Evolutionary conservation across 2,888 invertebrate genomes (phyloP), one percentile per base, ranked within the genome.

Genomic region (Eupithecia tripunctaria): DNA sequence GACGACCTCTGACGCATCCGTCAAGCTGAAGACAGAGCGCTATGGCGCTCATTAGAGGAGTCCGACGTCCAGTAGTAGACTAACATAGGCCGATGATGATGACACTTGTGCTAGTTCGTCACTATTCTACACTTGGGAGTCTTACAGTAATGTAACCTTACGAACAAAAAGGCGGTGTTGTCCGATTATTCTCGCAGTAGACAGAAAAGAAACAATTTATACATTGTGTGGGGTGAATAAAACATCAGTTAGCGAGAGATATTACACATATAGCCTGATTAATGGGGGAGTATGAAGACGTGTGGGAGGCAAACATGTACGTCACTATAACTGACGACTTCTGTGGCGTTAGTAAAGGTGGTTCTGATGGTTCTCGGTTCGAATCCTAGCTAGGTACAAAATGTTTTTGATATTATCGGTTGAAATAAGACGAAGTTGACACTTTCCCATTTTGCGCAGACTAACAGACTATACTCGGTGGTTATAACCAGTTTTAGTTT

Each of bases 221-320:
- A 81, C 82, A 80, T 82, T 79, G 81, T 84, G 83, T 80, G 84
- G 79, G 83, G 84, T 85, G 86, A 88, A 88, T 87, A 87, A 87
- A 89, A 87, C 88, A 88, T 87, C 84, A 85, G 86, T 85, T 87
- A 85, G 82, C 73, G 82, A 86, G 88, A 91, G 87, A 89, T 90
- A 90, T 90, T 84, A 87, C 87, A 86, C 88, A 85, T 84, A 88
- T 84, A 88, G 85, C 88, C 81, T 89, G 90, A 91, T 91, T 89
- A 90, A 91, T 90, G 90, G 86, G 77, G 82, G 81, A 80, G 88
- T 85, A 86, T 86, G 85, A 86, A 84, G 86, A 85, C 82, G 79
- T 82, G 82, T 79, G 41, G 71, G 82, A 81, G 84, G 25, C 78
- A 43, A 36, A 80, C 86, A 29, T 32, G 4, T 62, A 18, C 47